Evolutionary conservation across 2,113 vertebrate genomes (phyloP), one percentile per base, ranked within the genome.

Genomic region (Peucedramus taeniatus): DNA sequence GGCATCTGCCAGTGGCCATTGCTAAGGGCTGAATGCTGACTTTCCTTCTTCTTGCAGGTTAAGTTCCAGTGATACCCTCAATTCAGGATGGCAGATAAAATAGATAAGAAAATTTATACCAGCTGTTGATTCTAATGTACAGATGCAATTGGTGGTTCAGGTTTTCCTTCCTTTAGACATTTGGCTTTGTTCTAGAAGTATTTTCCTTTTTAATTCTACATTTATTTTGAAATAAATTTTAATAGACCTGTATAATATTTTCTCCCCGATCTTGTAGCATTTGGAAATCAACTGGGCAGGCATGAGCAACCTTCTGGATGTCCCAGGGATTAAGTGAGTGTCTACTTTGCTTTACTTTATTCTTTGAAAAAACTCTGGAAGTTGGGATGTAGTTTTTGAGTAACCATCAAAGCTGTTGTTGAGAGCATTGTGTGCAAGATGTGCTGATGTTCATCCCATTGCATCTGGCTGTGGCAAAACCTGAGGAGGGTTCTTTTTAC

Each of bases 211-310:
- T 78, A 82, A 87, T 77, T 90, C 54, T 45, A 3, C 19, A 23
- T 69, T 71, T 95, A 42, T 77, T 83, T 68, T 83, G 40, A 88
- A 90, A 54, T 81, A 40, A 45, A 28, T 78, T 44, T 33, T 71
- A 57, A 83, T 33, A n/a, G 16, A 79, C 3, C 23, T 68, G 4
- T 88, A 7, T 61, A 3, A 53, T 40, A 87, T 64, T 94, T 78
- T 91, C 31, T 84, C 27, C 50, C 60, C 24, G 11, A 39, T 76
- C 57, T 89, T 82, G n/a, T 81, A 98, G 98, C 96, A 98, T 76
- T 87, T 99, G 72, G 94, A 99, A 89, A 98, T 99, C 94, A 99
- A 99, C 98, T 99, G 99, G 99, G 99, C 99, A 0, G 99, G 99
- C 37, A 97, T 99, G 95, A 99, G 98, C 56, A 99, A 99, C 96